Evolutionary conservation across 2,113 vertebrate genomes (phyloP).

Genomic region (Phylloscopus whistleri): DNA sequence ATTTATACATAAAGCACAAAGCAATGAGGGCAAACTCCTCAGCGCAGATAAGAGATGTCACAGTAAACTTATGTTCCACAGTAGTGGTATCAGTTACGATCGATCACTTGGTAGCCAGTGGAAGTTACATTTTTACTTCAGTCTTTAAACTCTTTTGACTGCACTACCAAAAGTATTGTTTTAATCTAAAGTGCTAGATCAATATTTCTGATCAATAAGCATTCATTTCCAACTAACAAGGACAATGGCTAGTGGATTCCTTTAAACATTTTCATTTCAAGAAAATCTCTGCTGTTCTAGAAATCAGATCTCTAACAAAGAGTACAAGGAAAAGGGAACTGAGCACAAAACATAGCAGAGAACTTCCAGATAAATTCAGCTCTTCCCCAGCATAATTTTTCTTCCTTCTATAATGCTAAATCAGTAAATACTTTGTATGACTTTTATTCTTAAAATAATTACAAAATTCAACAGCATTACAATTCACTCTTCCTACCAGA

Average conservation of each 20-base stretch:
- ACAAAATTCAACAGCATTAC: neutral
- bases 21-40: slow-evolving; percentile 75
- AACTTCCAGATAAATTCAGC: neutral
- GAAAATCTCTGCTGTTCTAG: slow-evolving; percentile 59
- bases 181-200: slow-evolving; percentile 77
- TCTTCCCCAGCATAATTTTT: neutral
- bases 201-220: slow-evolving; percentile 79
- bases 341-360: neutral
- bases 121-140: slow-evolving; percentile 78
- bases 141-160: slow-evolving; percentile 79
- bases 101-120: slow-evolving; percentile 78
- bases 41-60: slow-evolving; percentile 83
- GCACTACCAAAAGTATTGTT: slow-evolving; percentile 79
- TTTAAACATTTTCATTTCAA: slow-evolving; percentile 70
- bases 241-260: slow-evolving; percentile 69
- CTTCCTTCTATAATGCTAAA: neutral
- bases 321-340: slow-evolving; percentile 22
- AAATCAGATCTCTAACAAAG: slow-evolving; percentile 58
- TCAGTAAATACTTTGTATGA: neutral
- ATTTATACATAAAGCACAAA: slow-evolving; percentile 75
- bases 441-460: neutral
- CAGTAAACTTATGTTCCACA: slow-evolving; percentile 78
- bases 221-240: slow-evolving; percentile 78
- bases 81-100: slow-evolving; percentile 79
- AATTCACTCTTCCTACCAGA: neutral